phyloP scores from a whole-genome alignment of 2,113 vertebrate genomes.

The Isurus oxyrinchus region DNA sequence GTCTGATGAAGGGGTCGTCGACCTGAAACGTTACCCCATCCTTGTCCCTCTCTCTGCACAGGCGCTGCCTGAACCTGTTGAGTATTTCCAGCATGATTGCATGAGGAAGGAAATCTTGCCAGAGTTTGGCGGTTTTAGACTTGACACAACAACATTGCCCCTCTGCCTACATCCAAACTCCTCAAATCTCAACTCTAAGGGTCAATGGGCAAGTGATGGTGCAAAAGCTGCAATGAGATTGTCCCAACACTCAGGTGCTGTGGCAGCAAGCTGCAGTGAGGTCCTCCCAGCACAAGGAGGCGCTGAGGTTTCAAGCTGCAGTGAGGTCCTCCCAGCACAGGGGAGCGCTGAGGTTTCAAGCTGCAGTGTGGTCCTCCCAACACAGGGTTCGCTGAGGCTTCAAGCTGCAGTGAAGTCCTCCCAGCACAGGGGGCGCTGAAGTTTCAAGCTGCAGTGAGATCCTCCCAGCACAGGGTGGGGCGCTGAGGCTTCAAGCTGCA shows the following conservation, averaged over 20 bases:
- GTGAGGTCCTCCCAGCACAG: background rate
- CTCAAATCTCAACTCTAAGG: too few species aligned
- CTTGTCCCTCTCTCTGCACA: too few species aligned
- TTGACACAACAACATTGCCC: too few species aligned
- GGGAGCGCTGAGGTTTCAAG: background rate
- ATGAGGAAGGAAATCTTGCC: too few species aligned
- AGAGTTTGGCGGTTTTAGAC: too few species aligned
- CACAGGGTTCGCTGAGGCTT: background rate
- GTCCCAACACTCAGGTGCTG: background rate
- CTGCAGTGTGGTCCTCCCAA: background rate
- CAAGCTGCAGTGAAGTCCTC: background rate
- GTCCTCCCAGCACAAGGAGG: background rate
- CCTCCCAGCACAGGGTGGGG: background rate
- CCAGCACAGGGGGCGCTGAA: background rate
- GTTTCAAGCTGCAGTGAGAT: background rate
- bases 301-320: background rate
- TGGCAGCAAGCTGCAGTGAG: background rate
- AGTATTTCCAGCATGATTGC: too few species aligned
- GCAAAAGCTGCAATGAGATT: too few species aligned
- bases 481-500: background rate
- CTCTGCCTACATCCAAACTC: too few species aligned
- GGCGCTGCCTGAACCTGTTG: too few species aligned
- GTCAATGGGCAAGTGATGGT: too few species aligned
- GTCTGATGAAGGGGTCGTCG: too few species aligned
- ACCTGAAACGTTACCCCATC: too few species aligned